Base-by-base conservation (phyloP, 30 jellyfish, hydroid and myxozoan species). In the Cassiopea xamachana region DNA sequence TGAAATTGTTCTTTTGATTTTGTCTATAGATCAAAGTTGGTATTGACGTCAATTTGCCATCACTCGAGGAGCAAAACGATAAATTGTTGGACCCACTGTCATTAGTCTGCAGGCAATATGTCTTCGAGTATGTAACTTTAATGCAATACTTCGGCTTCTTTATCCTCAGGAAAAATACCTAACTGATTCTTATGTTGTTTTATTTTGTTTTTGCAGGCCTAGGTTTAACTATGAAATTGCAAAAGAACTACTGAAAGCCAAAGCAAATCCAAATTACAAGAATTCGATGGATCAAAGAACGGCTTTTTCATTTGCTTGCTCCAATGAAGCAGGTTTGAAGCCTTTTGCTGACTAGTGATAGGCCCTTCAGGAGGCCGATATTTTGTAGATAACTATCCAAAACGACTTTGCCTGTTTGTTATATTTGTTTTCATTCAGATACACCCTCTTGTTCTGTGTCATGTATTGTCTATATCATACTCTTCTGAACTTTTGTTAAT, bases 11-110 rank as follows among this genome's bases (percentile, higher is more conserved):
- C 49, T 50, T 9, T 68, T 77, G 6, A 14, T 7, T 49, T 55
- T 44, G 75, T 51, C 3, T 48, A 16, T 48, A 77, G 96, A 79
- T 89, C 71, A 82, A 72, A 70, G 75, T 60, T 60, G 96, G 96
- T 27, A 78, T 82, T 43, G 64, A 73, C 17, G 84, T 81, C 39
- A 55, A 82, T 45, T 43, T 76, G 49, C 68, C 69, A 12, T 89
- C 96, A n/a, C 79, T 70, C 46, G 74, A 89, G 46, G 15, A 27
- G 15, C 83, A 89, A 46, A 60, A 89, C 43, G 96, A 89, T 60
- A 39, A 51, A 18, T 44, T 71, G 50, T 50, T 62, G 45, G 77
- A 72, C 3, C 92, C 96, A 5, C 55, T 89, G 59, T 80, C 87
- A 60, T 9, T 89, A 68, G 96, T 87, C 7, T 17, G 86, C 69